A percentile compares a stretch with the other conserved stretches of the same genome.
Conservation (phyloP, 2,113 vertebrate species). For the Macquaria ambigua region DNA sequence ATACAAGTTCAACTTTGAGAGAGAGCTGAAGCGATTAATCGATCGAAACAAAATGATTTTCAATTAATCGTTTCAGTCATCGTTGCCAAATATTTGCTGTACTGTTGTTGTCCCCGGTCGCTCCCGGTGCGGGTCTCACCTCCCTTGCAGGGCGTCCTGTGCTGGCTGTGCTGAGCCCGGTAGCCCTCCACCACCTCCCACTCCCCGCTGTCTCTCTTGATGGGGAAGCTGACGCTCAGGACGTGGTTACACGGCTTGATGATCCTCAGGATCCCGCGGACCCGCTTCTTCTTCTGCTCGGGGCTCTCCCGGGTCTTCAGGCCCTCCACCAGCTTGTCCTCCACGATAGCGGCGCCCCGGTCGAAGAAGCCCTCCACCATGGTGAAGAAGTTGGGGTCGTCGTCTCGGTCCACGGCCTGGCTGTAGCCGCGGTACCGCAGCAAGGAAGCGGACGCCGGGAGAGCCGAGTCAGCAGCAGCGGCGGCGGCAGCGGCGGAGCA, state of each 20-base stretch:
- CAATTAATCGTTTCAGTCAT: no score
- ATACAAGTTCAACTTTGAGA: no score
- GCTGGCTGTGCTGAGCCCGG: slow-evolving; percentile 97
- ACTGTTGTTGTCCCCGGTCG: no score
- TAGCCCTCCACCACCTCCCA: slow-evolving; percentile 96
- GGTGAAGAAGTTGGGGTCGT: slow-evolving; percentile 96
- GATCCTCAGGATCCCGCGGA: slow-evolving; percentile 93
- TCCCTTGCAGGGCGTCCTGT: slow-evolving; percentile 96
- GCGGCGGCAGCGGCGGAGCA: slow-evolving; percentile 24
- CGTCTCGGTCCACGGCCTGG: slow-evolving; percentile 83
- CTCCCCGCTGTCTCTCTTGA: slow-evolving; percentile 93
- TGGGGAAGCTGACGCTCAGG: slow-evolving; percentile 92
- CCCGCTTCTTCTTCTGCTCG: slow-evolving; percentile 90
- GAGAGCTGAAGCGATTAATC: no score
- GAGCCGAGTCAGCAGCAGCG: slow-evolving; percentile 48
- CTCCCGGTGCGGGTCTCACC: slow-evolving; percentile 40
- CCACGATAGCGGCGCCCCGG: slow-evolving; percentile 92
- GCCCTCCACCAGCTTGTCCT: slow-evolving; percentile 93
- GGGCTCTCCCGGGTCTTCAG: slow-evolving; percentile 89
- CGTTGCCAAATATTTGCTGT: no score
- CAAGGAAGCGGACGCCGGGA: slow-evolving; percentile 62
- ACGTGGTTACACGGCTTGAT: slow-evolving; percentile 98
- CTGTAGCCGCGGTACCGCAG: slow-evolving; percentile 87
- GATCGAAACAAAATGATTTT: no score
- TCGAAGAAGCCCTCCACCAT: slow-evolving; percentile 99